Percentiles rank a stretch among this genome's conserved stretches.
These are phyloP conservation scores for Glomeris marginata DNA, from an alignment of 2,888 invertebrate species.

Conservation along the genomic window DNA sequence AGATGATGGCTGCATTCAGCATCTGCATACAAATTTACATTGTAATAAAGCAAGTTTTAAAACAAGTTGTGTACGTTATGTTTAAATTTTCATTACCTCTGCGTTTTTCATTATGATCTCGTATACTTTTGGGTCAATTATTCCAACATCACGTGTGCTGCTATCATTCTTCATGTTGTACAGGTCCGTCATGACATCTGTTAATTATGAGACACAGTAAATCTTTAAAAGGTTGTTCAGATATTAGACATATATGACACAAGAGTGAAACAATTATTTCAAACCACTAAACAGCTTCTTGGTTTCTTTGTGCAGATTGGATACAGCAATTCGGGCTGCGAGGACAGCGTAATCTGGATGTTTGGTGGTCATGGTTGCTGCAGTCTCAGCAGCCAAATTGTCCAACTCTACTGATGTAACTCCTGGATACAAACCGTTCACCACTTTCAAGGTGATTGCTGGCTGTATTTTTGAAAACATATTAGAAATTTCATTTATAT, in stretches of 20 bases:
- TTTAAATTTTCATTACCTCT: slow-evolving; percentile 34
- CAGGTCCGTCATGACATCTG: slow-evolving; percentile 81
- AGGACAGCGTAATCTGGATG: slow-evolving; percentile 84
- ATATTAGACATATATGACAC: neutral
- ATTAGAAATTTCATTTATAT: no score
- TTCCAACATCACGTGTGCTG: slow-evolving; percentile 55
- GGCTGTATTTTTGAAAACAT: slow-evolving; percentile 42
- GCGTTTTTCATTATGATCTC: slow-evolving; percentile 69
- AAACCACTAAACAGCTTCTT: slow-evolving; percentile 80
- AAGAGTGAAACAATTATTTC: slow-evolving; percentile 19
- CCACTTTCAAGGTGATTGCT: slow-evolving; percentile 76
- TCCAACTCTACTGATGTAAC: slow-evolving; percentile 95
- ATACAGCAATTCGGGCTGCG: slow-evolving; percentile 71
- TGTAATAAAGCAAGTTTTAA: neutral
- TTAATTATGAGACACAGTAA: slow-evolving; percentile 25
- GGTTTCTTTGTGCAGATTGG: slow-evolving; percentile 96
- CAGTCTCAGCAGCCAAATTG: slow-evolving; percentile 94
- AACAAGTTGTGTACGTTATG: neutral
- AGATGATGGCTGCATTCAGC: slow-evolving; percentile 87
- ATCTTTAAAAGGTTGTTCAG: neutral
- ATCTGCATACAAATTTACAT: slow-evolving; percentile 27
- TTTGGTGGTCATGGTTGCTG: slow-evolving; percentile 93
- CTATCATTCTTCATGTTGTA: slow-evolving; percentile 57
- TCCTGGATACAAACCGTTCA: slow-evolving; percentile 86
- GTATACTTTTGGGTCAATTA: slow-evolving; percentile 72